These are phyloP conservation scores for Diplazon laetatorius DNA, from an alignment of 2,888 invertebrate genomes.

Conservation along the genomic window DNA sequence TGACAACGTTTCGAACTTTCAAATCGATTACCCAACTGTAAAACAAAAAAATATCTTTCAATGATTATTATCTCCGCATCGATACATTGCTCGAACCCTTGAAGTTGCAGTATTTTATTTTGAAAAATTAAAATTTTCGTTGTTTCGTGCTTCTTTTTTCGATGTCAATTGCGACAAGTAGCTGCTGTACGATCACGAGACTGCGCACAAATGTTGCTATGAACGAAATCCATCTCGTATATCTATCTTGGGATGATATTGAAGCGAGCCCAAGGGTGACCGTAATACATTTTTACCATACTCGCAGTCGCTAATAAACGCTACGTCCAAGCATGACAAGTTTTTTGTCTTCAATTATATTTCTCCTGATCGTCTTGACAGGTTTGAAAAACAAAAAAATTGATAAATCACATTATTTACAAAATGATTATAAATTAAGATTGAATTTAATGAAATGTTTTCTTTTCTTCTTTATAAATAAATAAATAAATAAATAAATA, in stretches of 20 bases:
- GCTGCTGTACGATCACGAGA: background rate
- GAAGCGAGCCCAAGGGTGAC: slow-evolving; percentile 13
- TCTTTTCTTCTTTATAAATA: too few species aligned
- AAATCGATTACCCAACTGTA: background rate
- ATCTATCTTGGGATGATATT: slow-evolving; percentile 22
- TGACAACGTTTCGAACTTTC: background rate
- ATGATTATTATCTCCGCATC: too few species aligned
- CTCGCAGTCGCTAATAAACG: slow-evolving; percentile 16
- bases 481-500: background rate
- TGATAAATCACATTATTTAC: too few species aligned
- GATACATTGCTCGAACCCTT: too few species aligned
- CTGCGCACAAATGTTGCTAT: slow-evolving; percentile 21
- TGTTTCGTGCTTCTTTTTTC: too few species aligned
- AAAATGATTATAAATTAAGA: too few species aligned
- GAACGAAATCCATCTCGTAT: background rate
- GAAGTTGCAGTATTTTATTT: too few species aligned
- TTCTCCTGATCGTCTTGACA: slow-evolving; percentile 20
- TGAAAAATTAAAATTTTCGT: too few species aligned
- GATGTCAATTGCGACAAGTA: background rate
- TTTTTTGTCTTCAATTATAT: slow-evolving; percentile 15
- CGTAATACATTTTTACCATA: slow-evolving; percentile 17
- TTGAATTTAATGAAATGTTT: too few species aligned
- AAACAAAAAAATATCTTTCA: too few species aligned
- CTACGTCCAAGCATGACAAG: slow-evolving; percentile 35
- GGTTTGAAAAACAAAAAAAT: too few species aligned